These are phyloP conservation scores for Brachionus plicatilis DNA, from an alignment of 1,140 invertebrate genomes.

Conservation along the genomic window DNA sequence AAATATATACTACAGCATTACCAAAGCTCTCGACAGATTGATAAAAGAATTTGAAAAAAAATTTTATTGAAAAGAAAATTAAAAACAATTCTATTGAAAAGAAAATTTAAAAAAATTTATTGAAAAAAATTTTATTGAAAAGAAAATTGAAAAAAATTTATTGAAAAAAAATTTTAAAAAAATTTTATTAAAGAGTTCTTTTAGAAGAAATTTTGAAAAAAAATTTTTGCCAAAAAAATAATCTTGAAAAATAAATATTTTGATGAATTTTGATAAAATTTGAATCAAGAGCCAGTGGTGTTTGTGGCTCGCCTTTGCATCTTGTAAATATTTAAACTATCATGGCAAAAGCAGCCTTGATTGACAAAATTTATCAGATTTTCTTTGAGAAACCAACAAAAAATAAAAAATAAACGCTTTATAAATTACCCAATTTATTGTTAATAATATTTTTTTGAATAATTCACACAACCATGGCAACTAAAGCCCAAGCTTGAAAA, in stretches of 20 bases:
- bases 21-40: slow-evolving; percentile 5
- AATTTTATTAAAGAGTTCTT: too few relatives aligned
- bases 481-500: background rate
- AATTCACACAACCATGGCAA: slow-evolving; percentile 37
- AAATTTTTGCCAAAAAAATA: background rate
- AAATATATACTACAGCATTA: slow-evolving; percentile 36
- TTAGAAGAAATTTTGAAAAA: background rate
- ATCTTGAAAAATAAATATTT: background rate
- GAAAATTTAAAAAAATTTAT: too few relatives aligned
- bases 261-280: too few relatives aligned
- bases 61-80: too few relatives aligned
- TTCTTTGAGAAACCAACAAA: too few relatives aligned
- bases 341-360: background rate
- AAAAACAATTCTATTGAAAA: too few relatives aligned
- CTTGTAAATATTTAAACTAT: background rate
- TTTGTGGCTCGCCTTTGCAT: background rate
- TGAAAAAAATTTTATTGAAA: too few relatives aligned
- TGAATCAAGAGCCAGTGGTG: too few relatives aligned
- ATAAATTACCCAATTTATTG: background rate
- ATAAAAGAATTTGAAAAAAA: background rate
- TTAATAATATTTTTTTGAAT: background rate
- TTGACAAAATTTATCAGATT: background rate
- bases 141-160: too few relatives aligned
- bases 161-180: too few relatives aligned
- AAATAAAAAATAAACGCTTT: background rate